These are phyloP conservation scores for Altica lythri DNA, from an alignment of 2,888 invertebrate species.

Conservation along the genomic window DNA sequence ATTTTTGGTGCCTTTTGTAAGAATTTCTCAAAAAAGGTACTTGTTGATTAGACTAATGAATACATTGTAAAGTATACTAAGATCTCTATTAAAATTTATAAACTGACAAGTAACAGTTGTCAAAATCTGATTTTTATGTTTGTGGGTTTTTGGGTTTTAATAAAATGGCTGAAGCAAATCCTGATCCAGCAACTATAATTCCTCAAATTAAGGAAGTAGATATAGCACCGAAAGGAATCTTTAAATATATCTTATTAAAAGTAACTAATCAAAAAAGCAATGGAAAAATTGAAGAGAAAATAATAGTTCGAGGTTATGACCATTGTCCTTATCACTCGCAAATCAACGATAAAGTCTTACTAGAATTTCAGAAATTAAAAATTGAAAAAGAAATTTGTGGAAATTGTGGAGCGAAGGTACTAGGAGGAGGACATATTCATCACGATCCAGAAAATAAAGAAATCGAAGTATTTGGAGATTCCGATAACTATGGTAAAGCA, in stretches of 20 bases:
- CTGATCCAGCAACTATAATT: no score
- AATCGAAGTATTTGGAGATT: constrained; percentile 91
- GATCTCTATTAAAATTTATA: no score
- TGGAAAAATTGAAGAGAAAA: constrained; percentile 63
- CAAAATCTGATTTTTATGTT: no score
- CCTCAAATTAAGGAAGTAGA: no score
- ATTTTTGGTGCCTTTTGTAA: no score
- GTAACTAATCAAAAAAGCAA: constrained; percentile 65
- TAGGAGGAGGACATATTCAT: constrained; percentile 91
- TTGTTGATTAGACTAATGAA: no score
- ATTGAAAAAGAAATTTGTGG: constrained; percentile 63
- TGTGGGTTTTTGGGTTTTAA: no score
- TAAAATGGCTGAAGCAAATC: no score
- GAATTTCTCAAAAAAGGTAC: no score
- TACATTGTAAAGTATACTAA: no score
- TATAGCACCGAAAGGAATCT: constrained; percentile 82
- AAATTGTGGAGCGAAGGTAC: constrained; percentile 65
- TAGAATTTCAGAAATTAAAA: constrained; percentile 57
- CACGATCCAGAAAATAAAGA: constrained; percentile 78
- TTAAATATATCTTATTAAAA: constrained; percentile 90
- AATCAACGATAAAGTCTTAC: constrained; percentile 70
- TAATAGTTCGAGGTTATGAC: constrained; percentile 81
- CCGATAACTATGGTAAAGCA: constrained; percentile 88
- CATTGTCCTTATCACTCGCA: constrained; percentile 82
- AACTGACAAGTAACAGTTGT: no score